Evolutionary conservation across 2,113 vertebrate species (phyloP), one percentile per base, ranked within the genome.

Genomic region (Tragulus kanchil): DNA sequence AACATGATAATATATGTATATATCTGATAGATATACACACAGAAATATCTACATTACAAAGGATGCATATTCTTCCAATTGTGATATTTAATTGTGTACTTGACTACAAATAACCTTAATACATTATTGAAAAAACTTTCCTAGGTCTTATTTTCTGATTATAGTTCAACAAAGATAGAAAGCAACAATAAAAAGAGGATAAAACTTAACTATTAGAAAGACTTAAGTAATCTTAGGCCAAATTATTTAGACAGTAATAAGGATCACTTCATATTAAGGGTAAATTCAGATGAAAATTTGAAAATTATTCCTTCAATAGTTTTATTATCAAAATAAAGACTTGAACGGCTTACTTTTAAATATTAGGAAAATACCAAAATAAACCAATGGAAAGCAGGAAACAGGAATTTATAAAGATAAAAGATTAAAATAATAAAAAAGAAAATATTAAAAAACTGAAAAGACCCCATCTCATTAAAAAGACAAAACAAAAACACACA

Each of bases 211-310:
- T 64, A 90, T 28, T 58, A 14, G 48, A 94, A 89, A 90, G 19
- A 87, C 14, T 92, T 78, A 75, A 69, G 86, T 90, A 86, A 61
- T 50, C 36, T 42, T 75, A 85, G 31, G 67, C n/a, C 7, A 93
- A 71, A 92, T n/a, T 36, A 65, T 50, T 95, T 78, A 69, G 48
- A 93, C 50, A 96, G 50, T 54, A 89, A 95, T 15, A 85, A 88
- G 73, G 7, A 67, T 36, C 12, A 26, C 14, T 45, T 94, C 92
- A 59, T 71, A 54, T 86, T 86, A 92, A 77, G 85, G n/a, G 3
- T 79, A 85, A 85, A 92, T 92, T 91, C 19, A 85, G 26, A 77
- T 84, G 26, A 79, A 95, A 81, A 50, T 36, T 15, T 73, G 42
- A 73, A 45, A 73, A 19, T 25, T 56, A 84, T 15, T 82, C 23